Evolutionary conservation across 1,140 invertebrate genomes (phyloP).

Genomic region (Lordiphosa mommai): DNA sequence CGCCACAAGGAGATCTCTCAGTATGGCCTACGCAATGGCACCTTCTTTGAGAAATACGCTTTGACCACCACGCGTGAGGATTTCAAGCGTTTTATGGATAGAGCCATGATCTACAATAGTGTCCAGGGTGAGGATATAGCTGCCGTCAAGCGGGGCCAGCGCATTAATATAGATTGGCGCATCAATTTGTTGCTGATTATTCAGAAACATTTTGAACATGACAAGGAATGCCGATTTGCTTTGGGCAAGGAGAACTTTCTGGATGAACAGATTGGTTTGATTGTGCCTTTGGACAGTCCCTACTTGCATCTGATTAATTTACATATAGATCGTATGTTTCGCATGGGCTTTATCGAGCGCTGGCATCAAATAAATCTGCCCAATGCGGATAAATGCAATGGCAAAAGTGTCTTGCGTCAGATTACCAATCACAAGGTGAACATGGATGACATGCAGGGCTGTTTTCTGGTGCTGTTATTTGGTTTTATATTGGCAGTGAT

Average conservation of each 20-base stretch:
- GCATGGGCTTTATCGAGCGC: constrained; percentile 90
- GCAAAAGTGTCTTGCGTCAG: constrained; percentile 82
- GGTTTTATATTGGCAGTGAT: constrained; percentile 49
- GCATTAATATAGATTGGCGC: constrained; percentile 91
- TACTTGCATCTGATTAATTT: constrained; percentile 85
- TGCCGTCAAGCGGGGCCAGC: constrained; percentile 83
- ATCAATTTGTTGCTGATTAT: constrained; percentile 83
- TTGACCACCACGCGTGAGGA: constrained; percentile 54
- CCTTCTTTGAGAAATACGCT: constrained; percentile 87
- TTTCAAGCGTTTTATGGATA: constrained; percentile 64
- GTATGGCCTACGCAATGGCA: constrained; percentile 88
- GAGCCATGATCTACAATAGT: constrained; percentile 80
- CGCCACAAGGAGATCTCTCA: constrained; percentile 82
- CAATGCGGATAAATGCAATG: constrained; percentile 87
- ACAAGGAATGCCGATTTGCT: constrained; percentile 70
- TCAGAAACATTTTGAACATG: constrained; percentile 68
- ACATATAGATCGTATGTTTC: constrained; percentile 88
- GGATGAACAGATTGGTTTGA: constrained; percentile 88
- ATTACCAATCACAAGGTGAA: constrained; percentile 92
- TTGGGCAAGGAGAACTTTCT: constrained; percentile 86
- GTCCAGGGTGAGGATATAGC: constrained; percentile 81
- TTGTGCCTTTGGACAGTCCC: constrained; percentile 86
- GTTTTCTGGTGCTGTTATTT: constrained; percentile 65
- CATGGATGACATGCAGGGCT: constrained; percentile 93
- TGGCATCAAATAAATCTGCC: constrained; percentile 90